Conservation (phyloP, 2,888 invertebrate genomes). For the Lobophora halterata region DNA sequence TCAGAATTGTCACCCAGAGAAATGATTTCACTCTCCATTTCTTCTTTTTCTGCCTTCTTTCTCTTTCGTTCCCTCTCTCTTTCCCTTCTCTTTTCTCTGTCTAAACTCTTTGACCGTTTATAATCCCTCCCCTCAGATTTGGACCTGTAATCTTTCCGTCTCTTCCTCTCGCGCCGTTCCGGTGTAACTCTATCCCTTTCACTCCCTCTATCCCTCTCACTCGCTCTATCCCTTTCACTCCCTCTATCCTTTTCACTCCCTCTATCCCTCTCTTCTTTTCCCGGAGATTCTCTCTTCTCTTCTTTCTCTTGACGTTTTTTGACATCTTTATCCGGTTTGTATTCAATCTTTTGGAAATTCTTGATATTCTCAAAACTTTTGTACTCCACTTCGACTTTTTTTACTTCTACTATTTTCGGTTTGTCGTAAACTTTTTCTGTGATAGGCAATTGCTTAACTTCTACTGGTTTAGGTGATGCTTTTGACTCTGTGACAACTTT, state of each 20-base stretch:
- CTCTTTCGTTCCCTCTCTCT: conserved; percentile 42
- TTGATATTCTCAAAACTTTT: conserved; percentile 25
- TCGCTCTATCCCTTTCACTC: conserved; percentile 18
- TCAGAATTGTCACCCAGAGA: conserved; percentile 69
- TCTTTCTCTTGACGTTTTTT: conserved; percentile 16
- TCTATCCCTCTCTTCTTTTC: conserved; percentile 16
- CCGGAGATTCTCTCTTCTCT: conserved; percentile 24
- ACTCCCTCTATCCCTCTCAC: conserved; percentile 30
- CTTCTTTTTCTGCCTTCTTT: conserved; percentile 48
- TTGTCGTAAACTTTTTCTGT: conserved; percentile 29
- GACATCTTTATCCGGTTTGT: conserved; percentile 17
- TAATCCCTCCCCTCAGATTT: conserved; percentile 52
- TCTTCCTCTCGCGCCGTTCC: conserved; percentile 48
- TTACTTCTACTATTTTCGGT: conserved; percentile 21
- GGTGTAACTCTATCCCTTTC: conserved; percentile 29
- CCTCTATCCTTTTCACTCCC: conserved; percentile 11
- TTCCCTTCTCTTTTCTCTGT: conserved; percentile 40
- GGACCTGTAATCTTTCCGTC: conserved; percentile 49
- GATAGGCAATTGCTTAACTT: no score
- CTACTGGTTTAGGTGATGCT: conserved; percentile 33
- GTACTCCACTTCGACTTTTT: conserved; percentile 22
- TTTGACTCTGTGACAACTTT: conserved; percentile 33
- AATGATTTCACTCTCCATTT: conserved; percentile 62
- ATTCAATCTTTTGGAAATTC: conserved; percentile 21
- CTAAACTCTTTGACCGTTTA: conserved; percentile 37